Evolutionary conservation across 2,113 vertebrate genomes (phyloP).

Genomic region (human): GRCh38 chr13:49170001-49170500

Average conservation of each 20-base stretch:
- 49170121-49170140: background rate
- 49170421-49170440: background rate
- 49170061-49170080: background rate
- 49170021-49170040: conserved; percentile 11
- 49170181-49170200: background rate
- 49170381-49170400: background rate
- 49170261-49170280: background rate
- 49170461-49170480: background rate
- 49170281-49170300: background rate
- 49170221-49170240: background rate
- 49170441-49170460: background rate
- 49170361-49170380: background rate
- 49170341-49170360: background rate
- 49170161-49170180: background rate
- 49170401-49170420: background rate
- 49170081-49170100: background rate
- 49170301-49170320: background rate
- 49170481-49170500: background rate
- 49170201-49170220: background rate
- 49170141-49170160: background rate
- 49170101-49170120: background rate
- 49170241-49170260: background rate
- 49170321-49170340: conserved; percentile 38
- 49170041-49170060: background rate
- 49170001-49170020: background rate